Conservation (phyloP, 35 echinoderm and acorn worm genomes). For the Chiridota heheva region DNA sequence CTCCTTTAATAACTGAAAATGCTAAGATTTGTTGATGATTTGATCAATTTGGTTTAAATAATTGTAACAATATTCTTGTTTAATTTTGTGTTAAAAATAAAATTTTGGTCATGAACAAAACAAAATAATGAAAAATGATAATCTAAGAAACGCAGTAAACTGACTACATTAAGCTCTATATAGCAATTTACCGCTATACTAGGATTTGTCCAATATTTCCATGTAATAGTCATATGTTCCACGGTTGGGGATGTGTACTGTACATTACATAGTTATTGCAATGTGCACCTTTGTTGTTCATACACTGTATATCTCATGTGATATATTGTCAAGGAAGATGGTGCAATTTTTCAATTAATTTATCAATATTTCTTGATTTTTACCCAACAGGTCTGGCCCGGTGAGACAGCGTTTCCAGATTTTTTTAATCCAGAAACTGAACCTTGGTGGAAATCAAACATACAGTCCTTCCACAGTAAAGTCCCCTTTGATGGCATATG, state of each 20-base stretch:
- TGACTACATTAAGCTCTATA: no score
- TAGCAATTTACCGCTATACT: no score
- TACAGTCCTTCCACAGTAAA: constrained; percentile 42
- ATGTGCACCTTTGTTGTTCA: neutral
- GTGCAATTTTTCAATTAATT: neutral
- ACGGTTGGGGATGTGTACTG: neutral
- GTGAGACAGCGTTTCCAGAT: constrained; percentile 68
- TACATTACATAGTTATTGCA: neutral
- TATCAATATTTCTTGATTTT: neutral
- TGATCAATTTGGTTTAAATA: no score
- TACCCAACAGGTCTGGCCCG: constrained; percentile 62
- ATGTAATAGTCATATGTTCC: neutral
- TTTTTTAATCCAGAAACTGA: constrained; percentile 63
- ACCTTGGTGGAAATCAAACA: constrained; percentile 52
- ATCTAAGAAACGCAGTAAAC: no score
- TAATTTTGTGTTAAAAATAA: no score
- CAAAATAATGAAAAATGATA: no score
- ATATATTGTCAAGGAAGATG: neutral
- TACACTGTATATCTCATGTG: neutral
- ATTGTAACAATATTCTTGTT: no score
- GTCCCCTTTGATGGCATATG: constrained; percentile 69
- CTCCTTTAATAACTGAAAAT: no score
- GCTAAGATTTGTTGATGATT: no score
- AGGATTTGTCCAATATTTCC: neutral
- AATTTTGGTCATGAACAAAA: no score